phyloP scores from a whole-genome alignment of 2,888 invertebrate species.

The Lochmaea crataegi region DNA sequence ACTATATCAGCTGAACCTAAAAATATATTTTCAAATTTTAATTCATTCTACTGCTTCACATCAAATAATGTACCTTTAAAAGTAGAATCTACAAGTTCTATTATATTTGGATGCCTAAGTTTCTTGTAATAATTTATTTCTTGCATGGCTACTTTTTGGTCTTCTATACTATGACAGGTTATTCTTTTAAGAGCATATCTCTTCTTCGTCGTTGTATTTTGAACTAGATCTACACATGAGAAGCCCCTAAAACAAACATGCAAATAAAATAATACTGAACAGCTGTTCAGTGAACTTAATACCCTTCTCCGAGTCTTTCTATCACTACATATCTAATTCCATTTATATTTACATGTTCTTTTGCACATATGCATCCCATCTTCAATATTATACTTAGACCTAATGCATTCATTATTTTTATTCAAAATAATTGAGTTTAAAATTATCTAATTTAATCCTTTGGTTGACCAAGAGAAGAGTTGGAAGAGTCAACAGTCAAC shows the following conservation, averaged over 20 bases:
- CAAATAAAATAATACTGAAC: slow-evolving; percentile 15
- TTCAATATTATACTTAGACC: slow-evolving; percentile 77
- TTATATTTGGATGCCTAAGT: slow-evolving; percentile 78
- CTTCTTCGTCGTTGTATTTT: slow-evolving; percentile 74
- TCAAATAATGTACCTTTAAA: slow-evolving; percentile 66
- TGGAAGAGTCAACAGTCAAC: background rate
- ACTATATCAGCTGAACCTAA: slow-evolving; percentile 72
- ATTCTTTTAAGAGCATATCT: slow-evolving; percentile 83
- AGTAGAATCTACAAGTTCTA: slow-evolving; percentile 77
- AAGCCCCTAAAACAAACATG: slow-evolving; percentile 74
- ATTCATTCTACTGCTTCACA: background rate
- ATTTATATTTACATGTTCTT: slow-evolving; percentile 77
- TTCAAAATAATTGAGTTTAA: background rate
- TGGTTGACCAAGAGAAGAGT: background rate
- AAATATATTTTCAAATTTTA: slow-evolving; percentile 26
- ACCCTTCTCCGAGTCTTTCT: slow-evolving; percentile 83
- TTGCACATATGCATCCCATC: slow-evolving; percentile 82
- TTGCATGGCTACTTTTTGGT: slow-evolving; percentile 76
- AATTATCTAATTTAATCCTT: background rate
- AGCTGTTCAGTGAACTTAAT: slow-evolving; percentile 55
- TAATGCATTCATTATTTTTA: slow-evolving; percentile 73
- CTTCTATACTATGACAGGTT: slow-evolving; percentile 81
- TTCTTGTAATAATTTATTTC: slow-evolving; percentile 81
- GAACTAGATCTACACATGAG: slow-evolving; percentile 81
- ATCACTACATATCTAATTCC: slow-evolving; percentile 75